A percentile compares a stretch with the other conserved stretches of the same genome.
Evolutionary conservation across 2,888 invertebrate genomes (phyloP).

Genomic region (Achlya flavicornis): DNA sequence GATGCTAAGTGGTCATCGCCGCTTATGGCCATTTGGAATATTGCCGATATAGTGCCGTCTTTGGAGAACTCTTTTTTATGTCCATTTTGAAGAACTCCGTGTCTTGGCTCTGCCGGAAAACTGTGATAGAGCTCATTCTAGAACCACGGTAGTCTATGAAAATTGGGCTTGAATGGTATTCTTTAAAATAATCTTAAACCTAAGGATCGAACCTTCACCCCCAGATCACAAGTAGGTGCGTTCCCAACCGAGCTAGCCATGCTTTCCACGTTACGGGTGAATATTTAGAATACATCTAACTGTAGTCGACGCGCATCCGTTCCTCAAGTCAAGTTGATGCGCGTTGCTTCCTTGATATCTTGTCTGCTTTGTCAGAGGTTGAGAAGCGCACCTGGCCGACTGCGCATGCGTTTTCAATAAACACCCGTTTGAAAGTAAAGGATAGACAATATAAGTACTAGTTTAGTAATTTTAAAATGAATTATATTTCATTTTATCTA

Average conservation of each 20-base stretch:
- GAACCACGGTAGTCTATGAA: too few species aligned
- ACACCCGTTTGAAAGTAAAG: background rate
- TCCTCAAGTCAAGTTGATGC: conserved; percentile 5
- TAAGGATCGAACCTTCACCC: background rate
- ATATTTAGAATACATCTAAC: conserved; percentile 10
- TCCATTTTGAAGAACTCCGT: too few species aligned
- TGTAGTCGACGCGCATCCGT: conserved; percentile 2
- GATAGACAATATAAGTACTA: background rate
- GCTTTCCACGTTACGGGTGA: background rate
- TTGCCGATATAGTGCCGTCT: too few species aligned
- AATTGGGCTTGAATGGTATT: too few species aligned
- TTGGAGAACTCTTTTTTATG: too few species aligned
- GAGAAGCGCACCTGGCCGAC: background rate
- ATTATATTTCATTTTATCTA: too few species aligned
- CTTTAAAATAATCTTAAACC: too few species aligned
- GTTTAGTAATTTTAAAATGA: background rate
- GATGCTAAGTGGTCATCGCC: too few species aligned
- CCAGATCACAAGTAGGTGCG: background rate
- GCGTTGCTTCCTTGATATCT: conserved; percentile 1
- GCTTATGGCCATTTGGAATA: too few species aligned
- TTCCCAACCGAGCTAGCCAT: background rate
- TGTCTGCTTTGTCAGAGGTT: background rate
- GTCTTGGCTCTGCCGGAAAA: too few species aligned
- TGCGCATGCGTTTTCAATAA: background rate
- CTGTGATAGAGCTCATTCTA: too few species aligned